Evolutionary conservation across 2,797 vertebrate species (phyloP), one percentile per base, ranked within the genome.

Genomic region (Threskiornis aethiopicus): DNA sequence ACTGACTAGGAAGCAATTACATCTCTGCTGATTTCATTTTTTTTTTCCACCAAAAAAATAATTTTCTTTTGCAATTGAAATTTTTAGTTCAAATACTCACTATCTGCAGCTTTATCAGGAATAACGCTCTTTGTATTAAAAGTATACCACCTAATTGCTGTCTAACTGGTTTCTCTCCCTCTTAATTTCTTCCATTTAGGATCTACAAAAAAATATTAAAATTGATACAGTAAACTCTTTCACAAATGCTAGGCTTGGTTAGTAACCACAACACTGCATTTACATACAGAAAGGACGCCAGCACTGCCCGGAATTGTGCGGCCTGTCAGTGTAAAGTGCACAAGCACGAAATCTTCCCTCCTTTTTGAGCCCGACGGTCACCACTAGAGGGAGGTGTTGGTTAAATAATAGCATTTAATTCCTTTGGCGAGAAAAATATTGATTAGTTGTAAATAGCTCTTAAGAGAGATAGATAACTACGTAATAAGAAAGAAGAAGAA

Each of bases 351-450:
- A 44, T 18, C 21, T 1, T 25, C 24, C 5, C 22, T 55, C 3
- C 2, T 42, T 52, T 51, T 28, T 44, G 47, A 75, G 39, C 18
- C 42, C n/a, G 7, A 2, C 0, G 5, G 4, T 29, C 16, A 67
- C 93, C 97, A 92, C 87, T 26, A 89, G 97, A 95, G 90, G 96
- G 97, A 61, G 59, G 19, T 69, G 55, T 84, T 47, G 89, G 75
- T 6, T 81, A 89, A 95, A n/a, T 42, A 77, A 93, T 58, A 28
- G 17, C 9, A 21, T 12, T 51, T 26, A 4, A 10, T 24, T 26
- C 18, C 29, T 7, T 35, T 31, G 2, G 5, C 1, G 3, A 55
- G 55, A 65, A 84, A 67, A 80, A 69, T 14, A 13, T 4, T 3
- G 26, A n/a, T 33, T 16, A 2, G 31, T 3, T 11, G 13, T 9